Evolutionary conservation across 2,797 vertebrate species (phyloP).

Genomic region (Sebastes vulpes): DNA sequence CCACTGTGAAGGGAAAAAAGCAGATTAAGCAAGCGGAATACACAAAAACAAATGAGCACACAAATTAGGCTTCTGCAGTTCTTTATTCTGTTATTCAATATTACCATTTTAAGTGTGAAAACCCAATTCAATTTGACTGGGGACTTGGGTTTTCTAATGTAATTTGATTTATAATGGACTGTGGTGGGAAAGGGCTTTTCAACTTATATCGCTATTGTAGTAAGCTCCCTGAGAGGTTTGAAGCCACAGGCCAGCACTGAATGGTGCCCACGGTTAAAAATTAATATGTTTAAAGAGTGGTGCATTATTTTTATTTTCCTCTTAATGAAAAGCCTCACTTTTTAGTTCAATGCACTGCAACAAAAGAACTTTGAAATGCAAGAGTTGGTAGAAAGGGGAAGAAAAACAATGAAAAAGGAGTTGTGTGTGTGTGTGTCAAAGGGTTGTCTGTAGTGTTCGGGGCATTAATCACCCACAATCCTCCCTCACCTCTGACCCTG

Average conservation of each 20-base stretch:
- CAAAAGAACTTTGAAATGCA: neutral
- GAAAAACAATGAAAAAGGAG: constrained; percentile 4
- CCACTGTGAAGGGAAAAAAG: constrained; percentile 44
- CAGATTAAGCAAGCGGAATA: constrained; percentile 54
- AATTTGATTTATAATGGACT: constrained; percentile 40
- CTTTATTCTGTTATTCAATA: constrained; percentile 57
- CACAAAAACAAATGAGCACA: constrained; percentile 49
- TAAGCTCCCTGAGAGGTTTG: constrained; percentile 2
- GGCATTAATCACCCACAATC: constrained; percentile 62
- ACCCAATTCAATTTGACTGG: constrained; percentile 19
- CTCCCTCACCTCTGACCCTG: constrained; percentile 57
- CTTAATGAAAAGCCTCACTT: neutral
- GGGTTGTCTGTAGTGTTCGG: constrained; percentile 25
- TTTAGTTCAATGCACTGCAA: neutral
- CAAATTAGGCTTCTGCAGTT: constrained; percentile 40
- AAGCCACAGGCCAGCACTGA: neutral
- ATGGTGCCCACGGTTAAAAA: neutral
- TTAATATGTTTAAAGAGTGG: neutral
- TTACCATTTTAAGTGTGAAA: constrained; percentile 47
- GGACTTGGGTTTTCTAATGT: constrained; percentile 33
- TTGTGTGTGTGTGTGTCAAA: constrained; percentile 31
- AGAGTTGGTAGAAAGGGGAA: neutral
- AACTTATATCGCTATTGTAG: neutral
- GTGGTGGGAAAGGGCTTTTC: constrained; percentile 13
- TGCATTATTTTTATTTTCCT: neutral